phyloP scores from a whole-genome alignment of 2,888 invertebrate genomes.

The Norana najaformis region DNA sequence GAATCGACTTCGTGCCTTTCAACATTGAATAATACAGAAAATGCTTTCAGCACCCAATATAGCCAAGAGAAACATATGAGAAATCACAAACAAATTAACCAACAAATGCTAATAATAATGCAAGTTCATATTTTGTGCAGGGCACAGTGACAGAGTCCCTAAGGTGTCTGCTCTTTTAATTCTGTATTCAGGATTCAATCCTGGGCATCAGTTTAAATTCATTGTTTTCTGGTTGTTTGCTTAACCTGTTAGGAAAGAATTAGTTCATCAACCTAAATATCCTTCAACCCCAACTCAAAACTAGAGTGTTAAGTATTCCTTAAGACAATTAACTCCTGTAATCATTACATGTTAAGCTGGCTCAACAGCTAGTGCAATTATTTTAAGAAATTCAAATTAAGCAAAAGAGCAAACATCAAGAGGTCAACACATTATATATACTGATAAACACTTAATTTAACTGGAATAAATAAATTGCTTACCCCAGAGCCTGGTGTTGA shows the following conservation, averaged over 20 bases:
- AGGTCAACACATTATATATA: not conserved
- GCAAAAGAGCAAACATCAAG: not conserved
- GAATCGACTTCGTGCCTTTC: conserved; percentile 44
- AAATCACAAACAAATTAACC: not conserved
- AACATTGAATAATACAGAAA: not conserved
- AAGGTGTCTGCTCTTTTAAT: not conserved
- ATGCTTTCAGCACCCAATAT: not conserved
- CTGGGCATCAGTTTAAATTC: not conserved
- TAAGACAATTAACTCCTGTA: not conserved
- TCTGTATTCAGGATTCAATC: not conserved
- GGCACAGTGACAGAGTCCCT: not conserved
- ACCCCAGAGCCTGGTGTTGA: conserved; percentile 49
- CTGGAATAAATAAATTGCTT: not conserved
- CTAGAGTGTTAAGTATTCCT: not conserved
- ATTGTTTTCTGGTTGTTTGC: not conserved
- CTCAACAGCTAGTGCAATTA: not conserved
- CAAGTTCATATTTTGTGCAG: not conserved
- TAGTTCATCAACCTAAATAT: not conserved
- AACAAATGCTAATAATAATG: not conserved
- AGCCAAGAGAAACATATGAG: not conserved
- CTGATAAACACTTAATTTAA: not conserved
- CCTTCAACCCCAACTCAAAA: not conserved
- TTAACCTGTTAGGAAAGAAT: not conserved
- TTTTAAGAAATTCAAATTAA: not conserved
- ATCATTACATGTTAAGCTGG: too few relatives aligned